phyloP scores from a whole-genome alignment of 2,888 invertebrate species.

The Syrista parreyssii region DNA sequence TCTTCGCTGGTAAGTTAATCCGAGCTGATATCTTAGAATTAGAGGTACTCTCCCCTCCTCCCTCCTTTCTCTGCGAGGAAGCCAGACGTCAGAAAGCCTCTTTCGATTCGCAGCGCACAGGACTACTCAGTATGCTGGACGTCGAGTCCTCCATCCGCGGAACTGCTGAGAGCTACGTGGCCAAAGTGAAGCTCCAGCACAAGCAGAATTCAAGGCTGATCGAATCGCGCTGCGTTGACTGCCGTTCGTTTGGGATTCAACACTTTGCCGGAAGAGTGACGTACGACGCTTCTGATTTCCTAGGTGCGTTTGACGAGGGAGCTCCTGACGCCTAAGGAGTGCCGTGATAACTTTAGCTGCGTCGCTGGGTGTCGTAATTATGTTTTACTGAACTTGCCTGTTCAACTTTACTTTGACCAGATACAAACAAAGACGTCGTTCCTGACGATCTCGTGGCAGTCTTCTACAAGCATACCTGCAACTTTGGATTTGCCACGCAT shows the following conservation, averaged over 20 bases:
- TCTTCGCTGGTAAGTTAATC: constrained; percentile 79
- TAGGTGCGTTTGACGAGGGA: constrained; percentile 64
- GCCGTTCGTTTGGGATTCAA: constrained; percentile 87
- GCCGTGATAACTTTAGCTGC: no score
- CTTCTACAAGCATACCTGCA: constrained; percentile 92
- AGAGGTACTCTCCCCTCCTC: no score
- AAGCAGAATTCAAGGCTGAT: constrained; percentile 84
- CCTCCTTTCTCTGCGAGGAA: no score
- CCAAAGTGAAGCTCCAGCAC: constrained; percentile 84
- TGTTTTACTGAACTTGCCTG: not conserved
- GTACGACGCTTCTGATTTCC: constrained; percentile 90
- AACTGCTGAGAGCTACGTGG: constrained; percentile 82
- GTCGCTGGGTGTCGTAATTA: no score
- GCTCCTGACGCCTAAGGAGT: no score
- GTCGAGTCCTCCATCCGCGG: constrained; percentile 89
- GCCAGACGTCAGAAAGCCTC: not conserved
- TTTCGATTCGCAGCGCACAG: constrained; percentile 74
- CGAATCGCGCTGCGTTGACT: constrained; percentile 82
- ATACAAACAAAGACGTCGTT: constrained; percentile 91
- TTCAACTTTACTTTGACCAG: constrained; percentile 60
- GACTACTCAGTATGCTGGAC: constrained; percentile 91
- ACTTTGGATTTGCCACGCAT: constrained; percentile 97
- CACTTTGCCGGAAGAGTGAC: constrained; percentile 89
- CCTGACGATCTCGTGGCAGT: constrained; percentile 93
- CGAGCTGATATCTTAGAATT: not conserved